These are phyloP conservation scores for Heliothis virescens DNA, from an alignment of 1,140 invertebrate genomes.

Conservation along the genomic window DNA sequence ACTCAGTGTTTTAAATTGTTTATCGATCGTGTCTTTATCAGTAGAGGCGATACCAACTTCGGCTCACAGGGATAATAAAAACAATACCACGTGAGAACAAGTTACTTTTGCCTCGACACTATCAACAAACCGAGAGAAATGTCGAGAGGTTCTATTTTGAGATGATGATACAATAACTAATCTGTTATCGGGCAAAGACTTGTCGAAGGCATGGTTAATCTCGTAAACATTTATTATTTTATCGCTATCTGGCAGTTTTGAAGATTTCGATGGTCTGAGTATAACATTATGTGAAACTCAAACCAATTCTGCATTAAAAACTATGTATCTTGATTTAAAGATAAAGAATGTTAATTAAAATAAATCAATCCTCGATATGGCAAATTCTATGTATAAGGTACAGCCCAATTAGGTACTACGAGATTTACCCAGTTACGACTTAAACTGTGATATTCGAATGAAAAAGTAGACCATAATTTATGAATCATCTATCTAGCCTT, in stretches of 20 bases:
- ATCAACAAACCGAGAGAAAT: constrained; percentile 67
- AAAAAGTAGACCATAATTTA: too few species aligned
- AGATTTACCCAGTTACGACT: too few species aligned
- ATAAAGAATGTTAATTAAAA: background rate
- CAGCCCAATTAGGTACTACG: too few species aligned
- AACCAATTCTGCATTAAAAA: too few species aligned
- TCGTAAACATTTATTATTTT: constrained; percentile 48
- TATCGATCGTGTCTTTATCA: constrained; percentile 75
- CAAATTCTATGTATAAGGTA: too few species aligned
- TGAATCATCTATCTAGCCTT: too few species aligned
- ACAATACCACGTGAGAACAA: constrained; percentile 81
- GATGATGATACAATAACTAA: constrained; percentile 75
- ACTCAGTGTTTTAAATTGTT: constrained; percentile 51
- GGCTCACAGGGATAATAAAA: constrained; percentile 76
- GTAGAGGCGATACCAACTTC: constrained; percentile 60
- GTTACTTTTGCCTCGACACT: constrained; percentile 59
- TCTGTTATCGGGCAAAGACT: constrained; percentile 83
- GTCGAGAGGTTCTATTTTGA: constrained; percentile 79
- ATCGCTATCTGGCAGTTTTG: constrained; percentile 6
- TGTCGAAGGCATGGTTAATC: constrained; percentile 47
- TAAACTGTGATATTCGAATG: too few species aligned
- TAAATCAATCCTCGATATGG: background rate
- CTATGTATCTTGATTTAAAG: background rate
- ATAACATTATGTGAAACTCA: too few species aligned
- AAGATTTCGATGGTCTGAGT: too few species aligned